Base-by-base conservation (phyloP, 2,797 vertebrate genomes). In the Rhodeus uyekii region DNA sequence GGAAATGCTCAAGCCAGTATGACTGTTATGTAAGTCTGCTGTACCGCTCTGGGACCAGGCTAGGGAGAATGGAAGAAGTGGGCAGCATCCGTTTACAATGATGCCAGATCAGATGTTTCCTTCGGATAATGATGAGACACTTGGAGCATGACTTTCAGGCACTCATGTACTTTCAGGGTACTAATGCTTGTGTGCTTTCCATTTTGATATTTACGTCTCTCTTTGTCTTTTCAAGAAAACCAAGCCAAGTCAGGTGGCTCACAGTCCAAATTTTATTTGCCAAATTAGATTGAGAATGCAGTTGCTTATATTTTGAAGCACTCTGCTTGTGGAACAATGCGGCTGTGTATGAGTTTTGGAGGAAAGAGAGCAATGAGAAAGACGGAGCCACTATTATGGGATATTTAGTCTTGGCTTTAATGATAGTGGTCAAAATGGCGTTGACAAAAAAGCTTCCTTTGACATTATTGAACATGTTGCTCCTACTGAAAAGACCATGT, bases 101-200 rank as follows among this genome's bases (percentile, higher is more conserved):
- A 88, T 91, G 86, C 86, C 84, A 86, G 90, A 90, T 92, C 90
- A 94, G 91, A 94, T 92, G 92, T 92, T 93, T 93, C 90, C 92
- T 88, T 86, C 86, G 90, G 64, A 92, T 92, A 91, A 90, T 89
- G 85, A 32, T 0, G 3, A 42, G 36, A 39, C 86, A 88, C 89
- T 55, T 87, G 64, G 82, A 87, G 84, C 89, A 93, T 90, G 85
- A 86, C 87, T 92, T 93, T 90, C 91, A 92, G 91, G 91, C 24
- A 72, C 38, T 82, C 39, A 22, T 83, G 29, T 76, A 71, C 64
- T 60, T 34, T 38, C 65, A 78, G 46, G 34, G n/a, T 74, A 32
- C 38, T 10, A 32, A 38, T 39, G 6, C 42, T 69, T 13, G 19
- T 50, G 58, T 39, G 58, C 76, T 55, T 34, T 53, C 72, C 50